Conservation (phyloP, 2,888 invertebrate species). For the Alentia gelatinosa region DNA sequence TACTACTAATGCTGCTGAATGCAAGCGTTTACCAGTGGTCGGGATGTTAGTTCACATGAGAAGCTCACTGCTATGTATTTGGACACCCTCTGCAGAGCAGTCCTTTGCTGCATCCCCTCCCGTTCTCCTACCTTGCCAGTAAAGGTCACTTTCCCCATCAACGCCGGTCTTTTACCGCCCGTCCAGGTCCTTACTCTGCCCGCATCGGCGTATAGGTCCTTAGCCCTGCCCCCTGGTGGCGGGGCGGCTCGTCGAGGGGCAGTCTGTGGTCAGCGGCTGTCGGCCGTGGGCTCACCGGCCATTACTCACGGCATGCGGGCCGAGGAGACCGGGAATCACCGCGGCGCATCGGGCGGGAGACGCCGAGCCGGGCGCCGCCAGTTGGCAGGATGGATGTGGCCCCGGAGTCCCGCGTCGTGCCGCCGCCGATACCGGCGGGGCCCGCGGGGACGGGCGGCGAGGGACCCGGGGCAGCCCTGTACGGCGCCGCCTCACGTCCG, state of each 20-base stretch:
- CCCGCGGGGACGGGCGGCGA: background rate
- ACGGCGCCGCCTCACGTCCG: background rate
- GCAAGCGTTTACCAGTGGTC: no score
- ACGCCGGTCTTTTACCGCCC: background rate
- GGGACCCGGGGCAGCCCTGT: background rate
- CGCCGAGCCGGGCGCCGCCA: background rate
- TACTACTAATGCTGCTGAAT: no score
- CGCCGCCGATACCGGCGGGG: background rate
- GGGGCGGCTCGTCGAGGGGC: background rate
- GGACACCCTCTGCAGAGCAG: no score
- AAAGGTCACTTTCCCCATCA: background rate
- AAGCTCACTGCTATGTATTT: no score
- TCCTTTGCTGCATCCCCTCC: no score
- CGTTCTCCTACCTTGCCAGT: no score
- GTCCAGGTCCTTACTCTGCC: background rate
- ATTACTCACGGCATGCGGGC: background rate
- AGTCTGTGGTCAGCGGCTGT: background rate
- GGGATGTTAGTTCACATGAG: no score
- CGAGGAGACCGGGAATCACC: background rate
- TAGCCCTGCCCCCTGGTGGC: slow-evolving; percentile 20
- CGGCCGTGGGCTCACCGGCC: background rate
- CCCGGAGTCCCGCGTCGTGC: slow-evolving; percentile 1
- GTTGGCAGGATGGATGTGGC: slow-evolving; percentile 42
- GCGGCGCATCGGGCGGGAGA: background rate
- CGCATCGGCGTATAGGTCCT: background rate